Evolutionary conservation across 2,113 vertebrate species (phyloP).

Genomic region (Caranx melampygus): DNA sequence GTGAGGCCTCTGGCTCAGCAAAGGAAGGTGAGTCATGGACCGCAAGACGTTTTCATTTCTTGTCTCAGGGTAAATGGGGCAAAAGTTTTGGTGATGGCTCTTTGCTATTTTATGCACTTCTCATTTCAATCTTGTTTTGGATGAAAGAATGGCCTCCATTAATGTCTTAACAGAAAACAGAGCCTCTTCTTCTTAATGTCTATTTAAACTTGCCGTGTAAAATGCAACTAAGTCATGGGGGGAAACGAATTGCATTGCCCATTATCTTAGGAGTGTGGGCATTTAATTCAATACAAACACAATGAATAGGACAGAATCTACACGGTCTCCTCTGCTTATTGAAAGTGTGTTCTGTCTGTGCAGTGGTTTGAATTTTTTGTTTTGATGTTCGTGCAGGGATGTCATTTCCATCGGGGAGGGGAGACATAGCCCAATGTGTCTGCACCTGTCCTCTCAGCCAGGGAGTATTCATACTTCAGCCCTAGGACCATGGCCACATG

Average conservation of each 20-base stretch:
- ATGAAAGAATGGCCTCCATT: not conserved
- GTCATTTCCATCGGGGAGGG: constrained; percentile 82
- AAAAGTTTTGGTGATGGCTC: not conserved
- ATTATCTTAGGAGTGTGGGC: not conserved
- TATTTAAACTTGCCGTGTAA: not conserved
- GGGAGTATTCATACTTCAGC: constrained; percentile 99
- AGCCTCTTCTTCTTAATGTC: not conserved
- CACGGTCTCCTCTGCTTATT: not conserved
- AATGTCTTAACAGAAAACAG: not conserved
- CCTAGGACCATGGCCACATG: constrained; percentile 92
- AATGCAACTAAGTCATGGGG: not conserved
- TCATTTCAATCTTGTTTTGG: not conserved
- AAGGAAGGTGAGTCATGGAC: constrained; percentile 69
- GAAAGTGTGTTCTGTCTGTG: not conserved
- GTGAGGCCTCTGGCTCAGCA: constrained; percentile 67
- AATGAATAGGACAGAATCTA: not conserved
- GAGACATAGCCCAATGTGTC: constrained; percentile 89
- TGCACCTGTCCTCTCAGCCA: constrained; percentile 89
- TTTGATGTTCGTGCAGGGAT: constrained; percentile 38
- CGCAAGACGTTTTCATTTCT: not conserved
- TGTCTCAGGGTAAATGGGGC: not conserved
- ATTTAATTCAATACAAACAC: not conserved
- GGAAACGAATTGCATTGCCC: constrained; percentile 1
- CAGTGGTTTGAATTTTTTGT: not conserved
- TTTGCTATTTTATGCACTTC: not conserved